These are phyloP conservation scores for Triplophysa siluroides DNA, from an alignment of 2,113 vertebrate genomes.

Conservation along the genomic window DNA sequence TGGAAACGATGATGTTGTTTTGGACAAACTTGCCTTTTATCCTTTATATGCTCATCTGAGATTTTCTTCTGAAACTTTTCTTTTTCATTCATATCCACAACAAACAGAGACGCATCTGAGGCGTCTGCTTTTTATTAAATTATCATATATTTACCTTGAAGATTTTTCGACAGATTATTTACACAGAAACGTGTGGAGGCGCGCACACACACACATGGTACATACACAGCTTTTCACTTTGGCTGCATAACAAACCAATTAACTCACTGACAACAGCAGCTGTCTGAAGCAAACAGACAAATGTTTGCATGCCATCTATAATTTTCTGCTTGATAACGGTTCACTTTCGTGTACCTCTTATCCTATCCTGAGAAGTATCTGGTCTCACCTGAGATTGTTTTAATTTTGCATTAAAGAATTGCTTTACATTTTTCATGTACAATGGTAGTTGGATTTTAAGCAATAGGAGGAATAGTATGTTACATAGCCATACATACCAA, in stretches of 20 bases:
- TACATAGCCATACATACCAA: too few relatives aligned
- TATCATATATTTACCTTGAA: constrained; percentile 14
- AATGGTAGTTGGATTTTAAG: too few relatives aligned
- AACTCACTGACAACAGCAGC: constrained; percentile 6
- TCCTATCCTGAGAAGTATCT: too few relatives aligned
- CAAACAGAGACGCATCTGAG: neutral
- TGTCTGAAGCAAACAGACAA: constrained; percentile 26
- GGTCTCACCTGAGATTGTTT: too few relatives aligned
- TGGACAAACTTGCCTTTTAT: too few relatives aligned
- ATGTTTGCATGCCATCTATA: constrained; percentile 4
- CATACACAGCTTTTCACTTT: constrained; percentile 1
- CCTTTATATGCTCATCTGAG: too few relatives aligned
- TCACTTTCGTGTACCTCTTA: neutral
- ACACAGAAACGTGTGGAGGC: constrained; percentile 20
- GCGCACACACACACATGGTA: constrained; percentile 35
- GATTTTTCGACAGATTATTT: constrained; percentile 7
- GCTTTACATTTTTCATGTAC: too few relatives aligned
- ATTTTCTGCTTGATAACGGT: constrained; percentile 10
- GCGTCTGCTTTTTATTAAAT: neutral
- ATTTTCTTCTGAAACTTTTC: too few relatives aligned
- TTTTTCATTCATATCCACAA: neutral
- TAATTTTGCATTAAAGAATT: too few relatives aligned
- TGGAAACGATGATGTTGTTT: too few relatives aligned
- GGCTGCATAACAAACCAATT: constrained; percentile 36
- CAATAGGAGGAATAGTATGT: too few relatives aligned